Conservation (phyloP, 2,888 invertebrate genomes). For the Pimpla rufipes region DNA sequence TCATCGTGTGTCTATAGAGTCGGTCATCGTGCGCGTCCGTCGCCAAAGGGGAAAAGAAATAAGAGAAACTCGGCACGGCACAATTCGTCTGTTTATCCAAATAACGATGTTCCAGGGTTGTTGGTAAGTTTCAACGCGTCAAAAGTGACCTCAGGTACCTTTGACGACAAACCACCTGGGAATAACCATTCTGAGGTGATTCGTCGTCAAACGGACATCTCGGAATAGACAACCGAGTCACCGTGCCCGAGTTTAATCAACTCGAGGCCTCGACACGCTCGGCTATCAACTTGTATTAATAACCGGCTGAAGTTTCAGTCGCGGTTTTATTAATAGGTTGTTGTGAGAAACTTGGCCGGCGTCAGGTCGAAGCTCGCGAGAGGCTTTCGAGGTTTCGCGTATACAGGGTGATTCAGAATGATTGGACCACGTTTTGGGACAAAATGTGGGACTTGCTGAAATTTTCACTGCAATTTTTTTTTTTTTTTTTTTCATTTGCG, state of each 20-base stretch:
- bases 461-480: too few relatives aligned
- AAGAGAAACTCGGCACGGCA: too few relatives aligned
- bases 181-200: background rate
- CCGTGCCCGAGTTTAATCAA: slow-evolving; percentile 6
- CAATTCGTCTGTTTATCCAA: slow-evolving; percentile 4
- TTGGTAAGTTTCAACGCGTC: background rate
- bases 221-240: background rate
- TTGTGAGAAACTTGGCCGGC: slow-evolving; percentile 22
- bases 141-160: too few relatives aligned
- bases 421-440: too few relatives aligned
- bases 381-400: slow-evolving; percentile 3
- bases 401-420: too few relatives aligned
- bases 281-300: slow-evolving; percentile 2
- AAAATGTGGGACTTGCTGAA: too few relatives aligned
- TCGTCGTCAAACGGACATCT: background rate
- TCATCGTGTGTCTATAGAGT: background rate
- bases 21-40: background rate
- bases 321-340: slow-evolving; percentile 27
- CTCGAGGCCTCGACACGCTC: slow-evolving; percentile 4
- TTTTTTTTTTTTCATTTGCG: too few relatives aligned
- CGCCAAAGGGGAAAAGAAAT: background rate
- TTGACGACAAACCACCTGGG: too few relatives aligned
- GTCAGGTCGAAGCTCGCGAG: slow-evolving; percentile 28
- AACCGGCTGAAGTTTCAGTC: background rate
- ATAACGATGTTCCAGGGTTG: background rate